phyloP scores from a whole-genome alignment of 2,797 vertebrate genomes.

The Chrosomus eos region DNA sequence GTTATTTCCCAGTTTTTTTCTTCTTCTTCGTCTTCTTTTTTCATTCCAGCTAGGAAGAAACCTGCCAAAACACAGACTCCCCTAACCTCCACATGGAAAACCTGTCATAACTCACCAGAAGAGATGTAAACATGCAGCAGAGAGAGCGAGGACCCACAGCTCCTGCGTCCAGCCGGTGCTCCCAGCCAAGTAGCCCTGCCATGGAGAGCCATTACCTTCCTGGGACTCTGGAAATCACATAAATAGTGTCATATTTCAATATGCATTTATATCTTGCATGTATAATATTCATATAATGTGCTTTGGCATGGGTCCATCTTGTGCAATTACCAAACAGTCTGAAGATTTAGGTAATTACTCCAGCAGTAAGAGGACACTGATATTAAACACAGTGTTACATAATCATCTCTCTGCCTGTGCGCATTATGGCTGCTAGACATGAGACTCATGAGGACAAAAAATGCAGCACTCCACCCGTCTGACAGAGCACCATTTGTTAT shows the following conservation, averaged over 20 bases:
- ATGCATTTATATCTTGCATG: conserved; percentile 1
- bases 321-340: conserved; percentile 1
- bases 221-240: conserved; percentile 20
- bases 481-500: conserved; percentile 55
- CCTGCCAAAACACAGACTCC: conserved; percentile 35
- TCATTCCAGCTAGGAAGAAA: conserved; percentile 28
- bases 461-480: conserved; percentile 37
- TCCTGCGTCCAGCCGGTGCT: not conserved
- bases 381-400: conserved; percentile 49
- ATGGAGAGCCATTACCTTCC: not conserved
- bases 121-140: conserved; percentile 45
- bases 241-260: conserved; percentile 7
- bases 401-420: conserved; percentile 32
- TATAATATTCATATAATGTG: not conserved
- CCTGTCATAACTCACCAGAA: conserved; percentile 45
- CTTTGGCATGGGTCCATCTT: not conserved
- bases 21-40: not conserved
- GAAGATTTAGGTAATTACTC: not conserved
- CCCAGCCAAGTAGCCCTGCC: not conserved
- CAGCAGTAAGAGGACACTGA: conserved; percentile 29
- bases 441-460: conserved; percentile 41
- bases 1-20: conserved; percentile 41
- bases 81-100: conserved; percentile 43
- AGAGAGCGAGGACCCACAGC: conserved; percentile 13
- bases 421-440: conserved; percentile 47